phyloP scores from a whole-genome alignment of 64 coral and sea anemone species.

The Stichodactyla mertensii region DNA sequence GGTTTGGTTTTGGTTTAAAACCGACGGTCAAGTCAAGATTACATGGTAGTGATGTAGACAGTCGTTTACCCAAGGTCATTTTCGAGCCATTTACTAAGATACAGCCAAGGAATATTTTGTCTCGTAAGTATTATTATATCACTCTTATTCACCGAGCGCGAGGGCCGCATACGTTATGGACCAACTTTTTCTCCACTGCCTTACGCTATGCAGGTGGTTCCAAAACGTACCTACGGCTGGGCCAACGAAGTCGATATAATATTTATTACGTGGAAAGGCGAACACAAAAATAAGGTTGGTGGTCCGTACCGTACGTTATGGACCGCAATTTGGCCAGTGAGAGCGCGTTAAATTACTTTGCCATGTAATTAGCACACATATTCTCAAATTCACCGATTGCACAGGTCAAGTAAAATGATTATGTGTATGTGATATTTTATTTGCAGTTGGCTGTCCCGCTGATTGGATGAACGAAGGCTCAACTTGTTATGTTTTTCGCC shows the following conservation, averaged over 20 bases:
- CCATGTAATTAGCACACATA: no score
- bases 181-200: neutral
- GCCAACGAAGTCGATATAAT: no score
- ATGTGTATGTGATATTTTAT: neutral
- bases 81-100: conserved; percentile 42
- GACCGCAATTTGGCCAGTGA: no score
- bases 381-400: no score
- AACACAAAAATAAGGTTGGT: no score
- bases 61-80: conserved; percentile 10
- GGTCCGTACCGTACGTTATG: no score
- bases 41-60: conserved; percentile 11
- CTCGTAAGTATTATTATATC: conserved; percentile 35
- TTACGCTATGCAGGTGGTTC: no score
- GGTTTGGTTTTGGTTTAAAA: conserved; percentile 36
- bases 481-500: conserved; percentile 24
- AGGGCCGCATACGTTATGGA: neutral
- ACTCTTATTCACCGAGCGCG: no score
- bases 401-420: no score
- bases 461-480: conserved; percentile 35
- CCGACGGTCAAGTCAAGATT: conserved; percentile 19
- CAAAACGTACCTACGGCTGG: no score
- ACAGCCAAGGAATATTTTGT: conserved; percentile 42
- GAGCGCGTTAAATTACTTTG: no score
- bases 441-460: conserved; percentile 50
- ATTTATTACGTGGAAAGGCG: no score